Base-by-base conservation (phyloP, 2,113 vertebrate species). In the Probosciger aterrimus region DNA sequence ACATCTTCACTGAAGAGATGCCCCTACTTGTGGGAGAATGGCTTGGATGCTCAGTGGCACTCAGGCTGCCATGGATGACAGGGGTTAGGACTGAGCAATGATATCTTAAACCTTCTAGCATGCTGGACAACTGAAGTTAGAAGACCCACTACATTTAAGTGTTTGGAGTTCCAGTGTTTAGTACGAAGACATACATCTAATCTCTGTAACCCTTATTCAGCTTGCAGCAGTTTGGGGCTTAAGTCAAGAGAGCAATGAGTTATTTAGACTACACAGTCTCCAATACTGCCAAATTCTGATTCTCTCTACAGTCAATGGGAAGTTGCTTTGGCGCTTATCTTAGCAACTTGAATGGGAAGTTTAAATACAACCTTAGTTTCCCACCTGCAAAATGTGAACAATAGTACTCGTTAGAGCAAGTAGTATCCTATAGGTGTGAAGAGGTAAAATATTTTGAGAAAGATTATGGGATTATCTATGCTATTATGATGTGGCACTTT, bases 21-120 rank as follows among this genome's bases (percentile, higher is more conserved):
- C 1, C 5, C n/a, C 27, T n/a, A 11, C 55, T 33, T 49, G 22
- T 43, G 19, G 20, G 33, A 68, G 25, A 52, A 46, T 0, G 1
- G 37, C 25, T 77, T 60, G n/a, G 8, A 22, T 79, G 31, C 12
- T 46, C 23, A n/a, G 55, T 53, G 28, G 18, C 70, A 20, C 44
- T 30, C 22, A 50, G 27, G 15, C 10, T 75, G 33, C 30, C 8
- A 6, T 5, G 23, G 9, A 23, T 20, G 22, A 46, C 5, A 41
- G 17, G 15, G 65, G 5, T 46, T 79, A 78, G 14, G 31, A 44
- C n/a, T 33, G 9, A 64, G 25, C 27, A 74, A 46, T 7, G 11
- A 9, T 64, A 14, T 31, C 49, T 78, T 47, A n/a, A 78, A 27
- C 5, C 18, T 37, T 47, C 25, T 64, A 23, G 16, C 11, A 63